These are phyloP conservation scores for Columba livia DNA, from an alignment of 2,113 vertebrate species.

Conservation along the genomic window DNA sequence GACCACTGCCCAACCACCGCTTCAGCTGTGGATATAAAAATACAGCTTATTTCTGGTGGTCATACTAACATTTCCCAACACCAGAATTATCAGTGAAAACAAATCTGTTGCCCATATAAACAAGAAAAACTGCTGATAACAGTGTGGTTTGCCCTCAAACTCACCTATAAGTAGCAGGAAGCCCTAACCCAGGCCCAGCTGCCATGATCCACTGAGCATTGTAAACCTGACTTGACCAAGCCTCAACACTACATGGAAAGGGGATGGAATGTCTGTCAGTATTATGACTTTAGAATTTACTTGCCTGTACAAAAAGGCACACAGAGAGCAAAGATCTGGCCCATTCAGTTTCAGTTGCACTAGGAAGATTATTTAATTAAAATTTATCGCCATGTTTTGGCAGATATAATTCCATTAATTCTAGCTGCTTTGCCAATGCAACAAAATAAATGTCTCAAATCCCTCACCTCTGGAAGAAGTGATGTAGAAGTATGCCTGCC, in stretches of 20 bases:
- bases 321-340: neutral
- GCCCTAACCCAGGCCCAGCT: neutral
- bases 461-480: neutral
- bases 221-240: neutral
- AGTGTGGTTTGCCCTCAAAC: neutral
- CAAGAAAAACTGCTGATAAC: neutral
- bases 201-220: neutral
- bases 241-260: neutral
- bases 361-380: neutral
- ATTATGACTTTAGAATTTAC: neutral
- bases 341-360: neutral
- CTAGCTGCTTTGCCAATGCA: neutral
- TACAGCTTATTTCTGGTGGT: neutral
- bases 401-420: slow-evolving; percentile 20
- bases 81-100: neutral
- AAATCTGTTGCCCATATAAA: neutral
- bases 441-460: neutral
- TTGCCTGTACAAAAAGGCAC: neutral
- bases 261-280: neutral
- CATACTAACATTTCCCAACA: neutral
- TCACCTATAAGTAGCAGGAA: neutral
- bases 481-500: neutral
- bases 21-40: neutral
- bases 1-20: neutral
- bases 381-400: neutral